Base-by-base conservation (phyloP, 2,888 invertebrate species). In the Cartodere bifasciata region DNA sequence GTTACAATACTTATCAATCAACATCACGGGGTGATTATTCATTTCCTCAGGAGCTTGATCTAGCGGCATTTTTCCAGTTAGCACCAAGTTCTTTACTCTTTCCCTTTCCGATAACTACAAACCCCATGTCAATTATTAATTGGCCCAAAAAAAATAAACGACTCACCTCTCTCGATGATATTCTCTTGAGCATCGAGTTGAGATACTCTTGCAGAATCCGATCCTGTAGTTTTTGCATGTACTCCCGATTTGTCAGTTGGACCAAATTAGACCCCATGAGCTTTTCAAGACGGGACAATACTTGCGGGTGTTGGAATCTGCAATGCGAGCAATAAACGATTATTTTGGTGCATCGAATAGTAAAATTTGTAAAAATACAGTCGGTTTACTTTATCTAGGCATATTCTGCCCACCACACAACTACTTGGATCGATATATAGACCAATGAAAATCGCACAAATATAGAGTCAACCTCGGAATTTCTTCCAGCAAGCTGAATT, bases 221-320 rank as follows among this genome's bases (percentile, higher is more conserved):
- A 22, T 71, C 65, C 50, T 76, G 72, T 30, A 79, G 62, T 14
- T 67, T 66, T 37, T 65, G 68, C 76, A 81, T 77, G 57, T 72
- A 79, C 37, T 60, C 62, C 44, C 75, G 65, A 56, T 78, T 77
- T 2, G 76, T 77, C 35, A 79, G 63, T 43, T 67, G 65, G 31
- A 78, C 74, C 45, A 75, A 59, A 54, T 74, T 75, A 14, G 69
- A 69, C 30, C 76, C 77, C 77, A 78, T 77, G 38, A 76, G 65
- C 56, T 70, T 69, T 57, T 79, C 78, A 47, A 79, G 58, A 13
- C 72, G 67, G 26, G 72, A 67, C 32, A 71, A 67, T 35, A 75
- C 71, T 49, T 68, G 66, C 22, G 73, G 72, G 52, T 72, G 68
- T 50, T 67, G 63, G 60, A 76, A 75, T 55, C 75, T 76, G 53